Evolutionary conservation across 2,797 vertebrate genomes (phyloP).

Genomic region (Ciconia nigra): DNA sequence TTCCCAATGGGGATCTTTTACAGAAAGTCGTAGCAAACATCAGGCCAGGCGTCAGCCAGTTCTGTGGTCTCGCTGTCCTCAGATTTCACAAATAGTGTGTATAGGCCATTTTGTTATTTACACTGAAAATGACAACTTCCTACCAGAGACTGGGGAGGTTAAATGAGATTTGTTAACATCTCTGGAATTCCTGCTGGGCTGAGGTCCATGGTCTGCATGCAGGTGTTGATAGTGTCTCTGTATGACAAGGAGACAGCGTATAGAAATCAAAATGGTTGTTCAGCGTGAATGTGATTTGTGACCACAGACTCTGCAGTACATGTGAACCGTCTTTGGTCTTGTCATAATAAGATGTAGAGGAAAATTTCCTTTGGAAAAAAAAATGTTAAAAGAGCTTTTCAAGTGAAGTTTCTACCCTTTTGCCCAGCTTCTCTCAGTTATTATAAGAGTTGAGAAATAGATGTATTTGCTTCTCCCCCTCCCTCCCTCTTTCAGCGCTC

Average conservation of each 20-base stretch:
- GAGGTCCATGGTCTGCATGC: not conserved
- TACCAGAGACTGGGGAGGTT: not conserved
- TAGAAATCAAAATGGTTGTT: not conserved
- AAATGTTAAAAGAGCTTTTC: not conserved
- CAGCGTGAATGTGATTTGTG: not conserved
- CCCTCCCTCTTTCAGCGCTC: not conserved
- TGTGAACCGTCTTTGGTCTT: not conserved
- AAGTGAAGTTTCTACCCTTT: not conserved
- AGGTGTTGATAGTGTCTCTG: conserved; percentile 23
- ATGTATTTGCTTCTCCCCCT: not conserved
- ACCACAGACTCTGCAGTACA: not conserved
- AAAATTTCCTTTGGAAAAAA: not conserved
- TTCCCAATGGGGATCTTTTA: not conserved
- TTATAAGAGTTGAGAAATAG: not conserved
- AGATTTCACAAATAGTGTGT: not conserved
- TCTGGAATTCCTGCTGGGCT: not conserved
- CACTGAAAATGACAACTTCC: conserved; percentile 10
- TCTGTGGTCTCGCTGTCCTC: not conserved
- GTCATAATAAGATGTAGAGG: not conserved
- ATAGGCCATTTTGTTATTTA: conserved; percentile 1
- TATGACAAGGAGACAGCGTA: not conserved
- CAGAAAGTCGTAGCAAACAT: not conserved
- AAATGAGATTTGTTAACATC: conserved; percentile 19
- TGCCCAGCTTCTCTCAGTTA: not conserved
- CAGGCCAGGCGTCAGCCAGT: not conserved